Conservation (phyloP, 2,797 vertebrate species). For the Falco berigora region DNA sequence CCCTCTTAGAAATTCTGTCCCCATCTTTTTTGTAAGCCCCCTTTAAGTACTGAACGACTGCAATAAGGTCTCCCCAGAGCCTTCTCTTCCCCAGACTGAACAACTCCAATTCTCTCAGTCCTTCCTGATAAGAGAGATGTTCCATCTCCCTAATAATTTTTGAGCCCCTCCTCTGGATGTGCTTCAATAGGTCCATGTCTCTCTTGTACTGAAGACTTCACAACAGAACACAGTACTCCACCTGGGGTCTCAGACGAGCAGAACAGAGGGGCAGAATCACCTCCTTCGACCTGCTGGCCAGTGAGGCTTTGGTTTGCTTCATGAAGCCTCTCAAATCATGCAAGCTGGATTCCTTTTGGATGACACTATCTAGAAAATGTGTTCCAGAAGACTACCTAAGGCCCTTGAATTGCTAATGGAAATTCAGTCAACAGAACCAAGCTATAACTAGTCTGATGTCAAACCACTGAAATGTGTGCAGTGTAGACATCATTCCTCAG, state of each 20-base stretch:
- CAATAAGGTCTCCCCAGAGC: neutral
- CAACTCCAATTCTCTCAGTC: neutral
- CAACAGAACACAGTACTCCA: neutral
- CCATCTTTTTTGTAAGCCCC: neutral
- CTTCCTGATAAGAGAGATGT: neutral
- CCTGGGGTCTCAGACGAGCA: neutral
- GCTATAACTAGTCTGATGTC: neutral
- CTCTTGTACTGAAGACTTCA: accelerated
- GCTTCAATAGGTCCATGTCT: neutral
- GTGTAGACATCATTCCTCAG: neutral
- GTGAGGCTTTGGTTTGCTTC: neutral
- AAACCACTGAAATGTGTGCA: neutral
- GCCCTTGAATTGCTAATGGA: neutral
- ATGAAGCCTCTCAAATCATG: neutral
- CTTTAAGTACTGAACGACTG: neutral
- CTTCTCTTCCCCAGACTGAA: neutral
- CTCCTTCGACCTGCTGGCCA: accelerated
- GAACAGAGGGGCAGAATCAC: neutral
- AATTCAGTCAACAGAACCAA: neutral
- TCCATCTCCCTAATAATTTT: accelerated
- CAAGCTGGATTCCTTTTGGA: neutral
- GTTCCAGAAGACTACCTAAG: neutral
- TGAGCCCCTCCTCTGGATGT: neutral
- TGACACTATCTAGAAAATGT: neutral
- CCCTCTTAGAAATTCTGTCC: neutral